Conservation (phyloP, 1,140 invertebrate species). For the Mactra quadrangularis region DNA sequence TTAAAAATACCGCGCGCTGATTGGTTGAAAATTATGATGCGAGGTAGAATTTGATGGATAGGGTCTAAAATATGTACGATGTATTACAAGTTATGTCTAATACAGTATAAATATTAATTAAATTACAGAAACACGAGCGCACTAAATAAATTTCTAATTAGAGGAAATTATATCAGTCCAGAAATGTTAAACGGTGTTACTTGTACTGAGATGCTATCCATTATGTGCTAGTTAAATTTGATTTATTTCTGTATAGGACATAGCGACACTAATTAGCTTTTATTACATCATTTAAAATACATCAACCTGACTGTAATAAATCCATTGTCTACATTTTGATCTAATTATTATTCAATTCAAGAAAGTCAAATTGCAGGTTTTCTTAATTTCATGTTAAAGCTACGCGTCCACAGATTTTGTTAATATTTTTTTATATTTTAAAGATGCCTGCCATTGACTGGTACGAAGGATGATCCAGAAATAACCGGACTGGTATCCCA, state of each 20-base stretch:
- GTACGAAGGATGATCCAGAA: too few relatives aligned
- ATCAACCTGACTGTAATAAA: conserved; percentile 41
- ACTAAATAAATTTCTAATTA: conserved; percentile 23
- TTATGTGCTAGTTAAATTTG: conserved; percentile 51
- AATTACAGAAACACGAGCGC: neutral
- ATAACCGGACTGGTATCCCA: too few relatives aligned
- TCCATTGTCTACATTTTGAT: conserved; percentile 42
- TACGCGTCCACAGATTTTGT: too few relatives aligned
- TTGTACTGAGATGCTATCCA: conserved; percentile 38
- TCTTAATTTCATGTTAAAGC: conserved; percentile 31
- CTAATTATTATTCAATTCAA: conserved; percentile 49
- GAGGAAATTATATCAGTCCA: conserved; percentile 22
- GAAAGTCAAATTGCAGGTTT: conserved; percentile 30
- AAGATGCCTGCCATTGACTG: too few relatives aligned
- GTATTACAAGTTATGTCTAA: neutral
- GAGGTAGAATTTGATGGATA: neutral
- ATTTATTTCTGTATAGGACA: conserved; percentile 28
- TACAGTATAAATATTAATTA: neutral
- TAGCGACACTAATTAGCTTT: conserved; percentile 30
- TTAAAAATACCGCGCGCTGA: neutral
- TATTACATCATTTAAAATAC: conserved; percentile 39
- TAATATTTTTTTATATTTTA: too few relatives aligned
- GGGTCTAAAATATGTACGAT: neutral
- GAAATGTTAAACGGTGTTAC: conserved; percentile 3
- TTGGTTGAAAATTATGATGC: neutral